Percentiles rank a stretch among this genome's conserved stretches.
Evolutionary conservation across 35 echinoderm and acorn worm genomes (phyloP).

Genomic region (Hemicentrotus pulcherrimus): DNA sequence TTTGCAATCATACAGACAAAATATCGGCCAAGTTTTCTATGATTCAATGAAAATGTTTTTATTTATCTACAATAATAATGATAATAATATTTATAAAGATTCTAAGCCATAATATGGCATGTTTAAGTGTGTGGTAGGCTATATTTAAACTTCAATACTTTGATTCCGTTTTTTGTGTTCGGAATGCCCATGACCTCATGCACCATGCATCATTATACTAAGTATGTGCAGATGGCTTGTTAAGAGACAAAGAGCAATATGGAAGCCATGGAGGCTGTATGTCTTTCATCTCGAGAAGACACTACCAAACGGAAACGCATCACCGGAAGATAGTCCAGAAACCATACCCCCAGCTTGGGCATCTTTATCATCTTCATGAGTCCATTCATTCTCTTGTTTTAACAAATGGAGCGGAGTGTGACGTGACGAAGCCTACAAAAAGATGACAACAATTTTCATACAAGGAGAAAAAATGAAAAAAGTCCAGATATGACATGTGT

Average conservation of each 20-base stretch:
- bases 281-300: neutral
- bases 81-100: no score
- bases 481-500: slow-evolving; percentile 35
- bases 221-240: slow-evolving; percentile 3
- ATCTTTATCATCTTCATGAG: neutral
- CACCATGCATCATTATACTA: neutral
- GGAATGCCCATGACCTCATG: neutral
- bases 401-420: slow-evolving; percentile 34
- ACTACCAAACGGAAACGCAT: slow-evolving; percentile 28
- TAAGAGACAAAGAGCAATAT: slow-evolving; percentile 5
- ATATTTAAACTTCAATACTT: neutral
- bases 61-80: no score
- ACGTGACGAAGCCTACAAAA: neutral
- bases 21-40: no score
- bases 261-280: neutral
- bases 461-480: slow-evolving; percentile 9
- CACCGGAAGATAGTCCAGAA: neutral
- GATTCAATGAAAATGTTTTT: no score
- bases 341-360: neutral
- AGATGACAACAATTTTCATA: neutral
- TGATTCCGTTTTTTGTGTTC: neutral
- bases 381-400: neutral
- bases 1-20: no score
- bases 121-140: no score
- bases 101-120: no score